A percentile compares a stretch with the other conserved stretches of the same genome.
These are phyloP conservation scores for Adelphocoris suturalis DNA, from an alignment of 2,888 invertebrate genomes.

Conservation along the genomic window DNA sequence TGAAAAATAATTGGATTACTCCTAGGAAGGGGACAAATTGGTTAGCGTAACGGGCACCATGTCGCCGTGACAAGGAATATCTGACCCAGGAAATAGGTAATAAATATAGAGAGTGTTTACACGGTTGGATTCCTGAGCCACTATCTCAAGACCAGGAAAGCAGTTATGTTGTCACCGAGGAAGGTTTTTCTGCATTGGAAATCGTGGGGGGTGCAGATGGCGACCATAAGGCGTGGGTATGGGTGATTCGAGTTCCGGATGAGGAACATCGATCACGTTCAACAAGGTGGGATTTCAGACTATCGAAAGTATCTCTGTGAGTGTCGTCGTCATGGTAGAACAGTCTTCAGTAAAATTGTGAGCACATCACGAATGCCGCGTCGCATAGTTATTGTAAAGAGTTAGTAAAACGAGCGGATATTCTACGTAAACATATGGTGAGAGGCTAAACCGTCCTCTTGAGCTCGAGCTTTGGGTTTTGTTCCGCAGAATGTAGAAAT, in stretches of 20 bases:
- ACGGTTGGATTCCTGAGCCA: constrained; percentile 60
- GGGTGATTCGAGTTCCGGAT: background rate
- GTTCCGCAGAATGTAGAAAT: too few species aligned
- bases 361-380: too few species aligned
- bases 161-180: constrained; percentile 45
- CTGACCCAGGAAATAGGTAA: constrained; percentile 69
- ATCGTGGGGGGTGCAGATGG: constrained; percentile 30
- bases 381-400: too few species aligned
- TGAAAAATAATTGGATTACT: constrained; percentile 68
- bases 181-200: constrained; percentile 15
- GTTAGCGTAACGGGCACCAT: constrained; percentile 68
- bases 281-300: background rate
- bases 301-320: background rate
- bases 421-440: too few species aligned
- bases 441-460: too few species aligned
- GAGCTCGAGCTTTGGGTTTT: too few species aligned
- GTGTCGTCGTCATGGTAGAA: background rate
- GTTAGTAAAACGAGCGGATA: too few species aligned
- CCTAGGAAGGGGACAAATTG: constrained; percentile 64
- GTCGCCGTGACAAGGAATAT: constrained; percentile 68
- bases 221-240: constrained; percentile 50
- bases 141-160: constrained; percentile 56
- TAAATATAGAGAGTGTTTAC: constrained; percentile 68
- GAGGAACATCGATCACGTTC: constrained; percentile 23
- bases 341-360: background rate